These are phyloP conservation scores for Drosophila subsilvestris DNA, from an alignment of 2,888 invertebrate species.

Conservation along the genomic window DNA sequence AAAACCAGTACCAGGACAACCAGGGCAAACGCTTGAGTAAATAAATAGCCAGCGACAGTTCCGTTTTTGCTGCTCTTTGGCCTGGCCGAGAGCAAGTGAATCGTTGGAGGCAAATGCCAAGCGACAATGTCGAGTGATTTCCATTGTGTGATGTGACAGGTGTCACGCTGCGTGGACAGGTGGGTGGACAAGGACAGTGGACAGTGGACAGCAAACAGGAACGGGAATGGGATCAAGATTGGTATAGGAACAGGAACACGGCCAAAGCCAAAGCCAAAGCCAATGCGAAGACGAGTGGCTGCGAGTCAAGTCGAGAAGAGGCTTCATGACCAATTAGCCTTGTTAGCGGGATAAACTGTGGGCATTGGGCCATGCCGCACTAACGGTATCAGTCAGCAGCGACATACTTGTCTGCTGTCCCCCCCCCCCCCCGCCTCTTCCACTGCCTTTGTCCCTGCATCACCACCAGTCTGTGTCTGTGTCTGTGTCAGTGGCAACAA, in stretches of 20 bases:
- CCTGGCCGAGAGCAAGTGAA: slow-evolving; percentile 17
- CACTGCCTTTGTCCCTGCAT: neutral
- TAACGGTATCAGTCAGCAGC: slow-evolving; percentile 56
- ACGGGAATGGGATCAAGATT: slow-evolving; percentile 7
- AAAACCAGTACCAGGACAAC: slow-evolving; percentile 49
- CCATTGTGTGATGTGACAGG: slow-evolving; percentile 80
- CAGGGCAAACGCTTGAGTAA: slow-evolving; percentile 42
- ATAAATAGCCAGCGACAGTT: slow-evolving; percentile 62
- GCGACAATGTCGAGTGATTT: slow-evolving; percentile 76
- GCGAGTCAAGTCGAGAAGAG: slow-evolving; percentile 43
- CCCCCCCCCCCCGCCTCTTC: slow-evolving; percentile 4
- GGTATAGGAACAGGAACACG: slow-evolving; percentile 8
- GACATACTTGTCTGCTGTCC: slow-evolving; percentile 29
- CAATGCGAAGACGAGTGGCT: slow-evolving; percentile 27
- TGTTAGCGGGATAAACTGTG: slow-evolving; percentile 78
- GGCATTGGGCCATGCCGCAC: slow-evolving; percentile 59
- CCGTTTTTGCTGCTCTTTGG: slow-evolving; percentile 31
- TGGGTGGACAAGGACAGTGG: slow-evolving; percentile 59
- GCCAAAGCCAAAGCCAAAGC: neutral
- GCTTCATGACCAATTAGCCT: slow-evolving; percentile 81
- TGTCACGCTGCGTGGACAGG: slow-evolving; percentile 68
- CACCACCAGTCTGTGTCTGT: neutral
- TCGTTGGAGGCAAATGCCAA: slow-evolving; percentile 47
- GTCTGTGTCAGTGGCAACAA: slow-evolving; percentile 23
- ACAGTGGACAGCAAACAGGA: slow-evolving; percentile 21